Conservation (phyloP, 2,797 vertebrate genomes). For the Pelochelys cantorii region DNA sequence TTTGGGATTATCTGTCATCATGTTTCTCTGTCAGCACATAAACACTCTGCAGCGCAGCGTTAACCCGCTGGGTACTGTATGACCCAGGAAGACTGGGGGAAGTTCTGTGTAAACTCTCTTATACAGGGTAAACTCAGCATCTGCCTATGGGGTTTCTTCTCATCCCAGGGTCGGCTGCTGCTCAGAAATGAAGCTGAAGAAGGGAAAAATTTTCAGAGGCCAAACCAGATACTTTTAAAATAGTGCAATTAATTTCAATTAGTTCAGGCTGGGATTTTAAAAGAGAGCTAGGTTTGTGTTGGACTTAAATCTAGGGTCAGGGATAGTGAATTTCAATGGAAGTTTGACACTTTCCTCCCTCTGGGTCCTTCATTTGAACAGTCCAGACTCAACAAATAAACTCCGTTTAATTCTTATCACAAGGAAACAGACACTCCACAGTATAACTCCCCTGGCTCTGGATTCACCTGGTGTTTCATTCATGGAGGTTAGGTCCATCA, state of each 20-base stretch:
- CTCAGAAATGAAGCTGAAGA: not conserved
- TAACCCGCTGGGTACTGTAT: slow-evolving; percentile 63
- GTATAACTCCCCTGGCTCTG: not conserved
- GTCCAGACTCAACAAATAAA: not conserved
- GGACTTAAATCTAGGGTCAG: not conserved
- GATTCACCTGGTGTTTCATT: not conserved
- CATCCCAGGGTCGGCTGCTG: rapidly evolving
- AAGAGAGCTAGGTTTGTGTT: not conserved
- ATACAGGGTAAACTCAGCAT: rapidly evolving
- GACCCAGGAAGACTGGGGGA: slow-evolving; percentile 51
- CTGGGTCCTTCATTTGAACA: too few relatives aligned
- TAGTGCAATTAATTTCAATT: not conserved
- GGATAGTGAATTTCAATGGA: not conserved
- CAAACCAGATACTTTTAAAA: not conserved
- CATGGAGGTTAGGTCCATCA: too few relatives aligned
- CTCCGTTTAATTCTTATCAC: not conserved
- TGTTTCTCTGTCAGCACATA: slow-evolving; percentile 70
- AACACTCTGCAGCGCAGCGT: slow-evolving; percentile 35
- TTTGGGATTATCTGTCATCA: slow-evolving; percentile 75
- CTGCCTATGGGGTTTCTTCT: not conserved
- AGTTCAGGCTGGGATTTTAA: rapidly evolving
- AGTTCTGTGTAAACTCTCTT: not conserved
- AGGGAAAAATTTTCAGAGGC: not conserved
- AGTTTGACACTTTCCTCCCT: not conserved
- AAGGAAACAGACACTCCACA: not conserved